phyloP scores from a whole-genome alignment of 2,797 vertebrate species.

The Microhierax caerulescens region DNA sequence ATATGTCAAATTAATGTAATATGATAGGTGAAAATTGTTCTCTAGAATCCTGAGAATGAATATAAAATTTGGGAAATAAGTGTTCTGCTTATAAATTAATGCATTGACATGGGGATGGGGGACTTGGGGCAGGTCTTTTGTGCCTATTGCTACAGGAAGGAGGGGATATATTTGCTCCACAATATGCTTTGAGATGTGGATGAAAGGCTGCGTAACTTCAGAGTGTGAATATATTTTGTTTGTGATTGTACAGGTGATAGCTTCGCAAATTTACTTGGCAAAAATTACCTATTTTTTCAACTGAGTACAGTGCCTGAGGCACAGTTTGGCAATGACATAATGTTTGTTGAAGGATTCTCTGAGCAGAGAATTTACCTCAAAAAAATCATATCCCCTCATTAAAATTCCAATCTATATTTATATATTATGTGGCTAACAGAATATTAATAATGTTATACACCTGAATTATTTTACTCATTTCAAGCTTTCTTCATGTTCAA shows the following conservation, averaged over 20 bases:
- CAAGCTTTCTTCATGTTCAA: not conserved
- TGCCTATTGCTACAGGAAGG: not conserved
- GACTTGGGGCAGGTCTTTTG: not conserved
- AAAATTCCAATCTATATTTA: not conserved
- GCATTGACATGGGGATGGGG: not conserved
- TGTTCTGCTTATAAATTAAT: not conserved
- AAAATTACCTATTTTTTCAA: not conserved
- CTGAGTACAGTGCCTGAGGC: not conserved
- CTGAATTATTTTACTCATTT: slow-evolving; percentile 31
- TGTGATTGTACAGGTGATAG: not conserved
- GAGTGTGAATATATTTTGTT: not conserved
- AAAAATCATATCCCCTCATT: not conserved
- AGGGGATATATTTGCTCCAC: not conserved
- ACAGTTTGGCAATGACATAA: not conserved
- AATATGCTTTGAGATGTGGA: not conserved
- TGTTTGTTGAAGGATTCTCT: not conserved
- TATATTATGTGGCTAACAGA: not conserved
- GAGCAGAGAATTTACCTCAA: not conserved
- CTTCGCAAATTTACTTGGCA: slow-evolving; percentile 4
- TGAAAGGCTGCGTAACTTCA: not conserved
- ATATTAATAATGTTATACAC: not conserved
- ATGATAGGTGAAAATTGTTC: not conserved
- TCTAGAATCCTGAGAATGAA: not conserved
- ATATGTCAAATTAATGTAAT: not conserved
- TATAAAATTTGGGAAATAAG: not conserved